Evolutionary conservation across 1,140 invertebrate species (phyloP).

Genomic region (Drosophila eugracilis): DNA sequence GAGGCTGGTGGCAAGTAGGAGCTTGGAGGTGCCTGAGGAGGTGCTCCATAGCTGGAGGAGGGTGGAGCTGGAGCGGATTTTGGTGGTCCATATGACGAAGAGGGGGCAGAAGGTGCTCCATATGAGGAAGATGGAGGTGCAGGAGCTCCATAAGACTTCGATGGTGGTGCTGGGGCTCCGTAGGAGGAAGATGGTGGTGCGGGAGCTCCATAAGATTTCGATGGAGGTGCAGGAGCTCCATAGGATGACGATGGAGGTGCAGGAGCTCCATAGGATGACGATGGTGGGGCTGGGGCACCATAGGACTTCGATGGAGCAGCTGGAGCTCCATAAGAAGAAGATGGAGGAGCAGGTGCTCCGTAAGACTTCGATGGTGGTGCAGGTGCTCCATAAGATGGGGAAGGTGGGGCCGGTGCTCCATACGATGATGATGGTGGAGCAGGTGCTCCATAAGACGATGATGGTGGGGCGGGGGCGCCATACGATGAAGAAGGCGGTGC

Average conservation of each 20-base stretch:
- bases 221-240: constrained; percentile 80
- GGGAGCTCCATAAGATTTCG: constrained; percentile 81
- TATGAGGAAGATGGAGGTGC: constrained; percentile 77
- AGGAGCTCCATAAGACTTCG: constrained; percentile 71
- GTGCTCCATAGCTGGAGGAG: constrained; percentile 83
- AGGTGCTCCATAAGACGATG: constrained; percentile 71
- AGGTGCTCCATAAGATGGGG: constrained; percentile 74
- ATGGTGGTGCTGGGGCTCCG: constrained; percentile 84
- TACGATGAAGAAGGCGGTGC: constrained; percentile 83
- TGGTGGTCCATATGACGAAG: constrained; percentile 82
- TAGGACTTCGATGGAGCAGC: neutral
- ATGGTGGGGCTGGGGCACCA: constrained; percentile 39
- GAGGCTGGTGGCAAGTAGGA: constrained; percentile 60
- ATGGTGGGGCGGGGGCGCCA: constrained; percentile 59
- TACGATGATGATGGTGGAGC: constrained; percentile 29
- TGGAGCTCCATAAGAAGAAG: constrained; percentile 9
- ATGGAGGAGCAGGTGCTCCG: constrained; percentile 50
- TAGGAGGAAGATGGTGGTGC: constrained; percentile 79
- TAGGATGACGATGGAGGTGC: constrained; percentile 73
- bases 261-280: constrained; percentile 85
- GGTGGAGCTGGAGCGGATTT: constrained; percentile 69
- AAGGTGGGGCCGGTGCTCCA: constrained; percentile 53
- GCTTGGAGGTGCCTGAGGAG: constrained; percentile 61
- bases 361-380: constrained; percentile 73
- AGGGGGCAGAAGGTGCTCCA: constrained; percentile 82